Base-by-base conservation (phyloP, 2,888 invertebrate species). In the Drosophila koepferae region DNA sequence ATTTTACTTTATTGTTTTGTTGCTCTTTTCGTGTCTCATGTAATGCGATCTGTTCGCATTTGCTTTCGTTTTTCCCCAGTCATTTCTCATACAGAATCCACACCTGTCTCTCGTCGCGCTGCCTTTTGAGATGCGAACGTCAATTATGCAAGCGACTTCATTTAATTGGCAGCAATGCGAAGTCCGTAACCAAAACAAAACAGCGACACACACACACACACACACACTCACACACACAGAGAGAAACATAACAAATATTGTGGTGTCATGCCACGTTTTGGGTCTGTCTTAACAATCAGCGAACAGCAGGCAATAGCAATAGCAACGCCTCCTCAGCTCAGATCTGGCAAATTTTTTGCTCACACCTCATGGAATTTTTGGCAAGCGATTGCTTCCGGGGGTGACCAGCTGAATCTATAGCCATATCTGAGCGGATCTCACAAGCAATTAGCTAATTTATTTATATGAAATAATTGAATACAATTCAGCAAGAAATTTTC, bases 171-270 rank as follows among this genome's bases (percentile, higher is more conserved):
- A 69, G 68, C 76, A 82, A 61, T 63, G 77, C 70, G 80, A 88
- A 82, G 65, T 58, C 72, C 69, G 76, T 75, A 78, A 86, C 78
- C 83, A 88, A 84, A 88, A 88, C 83, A 84, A 82, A 86, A 78
- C 74, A 49, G 63, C 54, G 44, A 70, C 63, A 74, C 51, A 59
- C 34, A 51, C 51, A 63, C 49, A 16, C 34, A 51, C 8, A 49
- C 31, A 28, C 8, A 8, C 18, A 61, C n/a, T 20, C 16, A 16
- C 40, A 40, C 16, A 40, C 16, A 41, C 3, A n/a, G 8, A 16
- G 44, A 18, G 23, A 44, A 3, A 40, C 16, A 40, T 40, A 40
- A 14, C 18, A 60, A 10, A 63, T 70, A 77, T 70, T 59, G 72
- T 63, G 60, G 60, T 53, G 82, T 81, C 85, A 84, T 75, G 59